Base-by-base conservation (phyloP, 2,888 invertebrate species). In the Nineta flava region DNA sequence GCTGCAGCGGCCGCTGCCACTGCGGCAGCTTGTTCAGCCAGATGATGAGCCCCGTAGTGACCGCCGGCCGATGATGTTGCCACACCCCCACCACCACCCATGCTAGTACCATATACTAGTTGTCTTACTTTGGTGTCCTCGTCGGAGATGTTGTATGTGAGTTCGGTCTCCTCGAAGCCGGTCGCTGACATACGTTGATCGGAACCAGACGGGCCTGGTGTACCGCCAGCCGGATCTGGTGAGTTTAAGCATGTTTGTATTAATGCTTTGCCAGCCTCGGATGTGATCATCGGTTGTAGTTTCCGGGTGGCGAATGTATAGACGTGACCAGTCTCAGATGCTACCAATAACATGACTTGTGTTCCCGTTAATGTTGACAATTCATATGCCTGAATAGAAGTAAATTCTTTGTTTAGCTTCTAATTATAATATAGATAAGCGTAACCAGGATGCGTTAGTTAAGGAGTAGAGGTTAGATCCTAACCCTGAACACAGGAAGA, bases 301-400 rank as follows among this genome's bases (percentile, higher is more conserved):
- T 95, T 95, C 58, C 95, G 81, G 58, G 99, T 99, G 55, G 99
- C 97, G 73, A 97, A 99, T 54, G 99, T 99, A 74, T 99, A 99
- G 62, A 99, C 99, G 73, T 99, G 99, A 49, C 97, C 97, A 16
- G 97, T 97, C 71, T 96, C 97, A 56, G 93, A 95, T 53, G 97
- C 97, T 57, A 99, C 97, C 64, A 99, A 76, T 61, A 99, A 76
- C 97, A 99, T 99, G 68, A 99, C 97, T 74, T 99, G 97, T 34
- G 99, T 99, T 49, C 99, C 99, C 56, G 99, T 99, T 67, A 99
- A 71, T 58, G 97, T 97, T 53, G 99, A 96, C 62, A 99, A 73
- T 73, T 99, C 99, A 75, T 97, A 99, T 51, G 99, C 99, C 97
- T 99, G 80, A 9, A 76, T 3, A 26, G 26, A 26, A 26, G 7